Evolutionary conservation across 2,888 invertebrate species (phyloP).

Genomic region (Podotricha telesiphe): DNA sequence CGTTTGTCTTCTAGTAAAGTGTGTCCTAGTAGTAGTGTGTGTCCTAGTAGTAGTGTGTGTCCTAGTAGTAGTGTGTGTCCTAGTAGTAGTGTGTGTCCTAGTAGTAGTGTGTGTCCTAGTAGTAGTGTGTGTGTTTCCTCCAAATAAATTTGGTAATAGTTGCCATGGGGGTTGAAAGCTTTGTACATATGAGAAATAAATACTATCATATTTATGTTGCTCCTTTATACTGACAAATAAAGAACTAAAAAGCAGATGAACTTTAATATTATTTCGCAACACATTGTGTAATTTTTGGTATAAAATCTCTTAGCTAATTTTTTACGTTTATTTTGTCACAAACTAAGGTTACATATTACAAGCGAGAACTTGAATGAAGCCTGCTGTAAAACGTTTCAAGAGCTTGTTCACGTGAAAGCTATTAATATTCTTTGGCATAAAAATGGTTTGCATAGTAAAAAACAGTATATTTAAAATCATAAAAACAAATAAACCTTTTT

Average conservation of each 20-base stretch:
- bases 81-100: too few species aligned
- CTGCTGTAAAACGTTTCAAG: constrained; percentile 25
- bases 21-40: too few species aligned
- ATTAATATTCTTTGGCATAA: constrained; percentile 23
- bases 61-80: too few species aligned
- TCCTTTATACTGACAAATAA: background rate
- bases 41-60: too few species aligned
- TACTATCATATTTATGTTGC: constrained; percentile 21
- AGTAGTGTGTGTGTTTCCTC: too few species aligned
- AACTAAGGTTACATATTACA: constrained; percentile 16
- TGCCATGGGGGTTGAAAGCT: constrained; percentile 42
- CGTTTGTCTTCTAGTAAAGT: constrained; percentile 14
- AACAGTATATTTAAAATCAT: background rate
- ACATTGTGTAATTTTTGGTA: background rate
- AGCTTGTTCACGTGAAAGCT: constrained; percentile 25
- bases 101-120: too few species aligned
- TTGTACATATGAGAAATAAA: constrained; percentile 39
- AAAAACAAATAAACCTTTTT: background rate
- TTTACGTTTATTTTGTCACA: background rate
- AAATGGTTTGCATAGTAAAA: constrained; percentile 4
- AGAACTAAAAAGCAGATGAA: background rate
- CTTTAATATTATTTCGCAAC: background rate
- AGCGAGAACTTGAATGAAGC: constrained; percentile 13
- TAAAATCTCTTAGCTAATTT: constrained; percentile 4
- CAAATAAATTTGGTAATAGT: constrained; percentile 49